Base-by-base conservation (phyloP, 2,888 invertebrate species). In the Pammene fasciana region DNA sequence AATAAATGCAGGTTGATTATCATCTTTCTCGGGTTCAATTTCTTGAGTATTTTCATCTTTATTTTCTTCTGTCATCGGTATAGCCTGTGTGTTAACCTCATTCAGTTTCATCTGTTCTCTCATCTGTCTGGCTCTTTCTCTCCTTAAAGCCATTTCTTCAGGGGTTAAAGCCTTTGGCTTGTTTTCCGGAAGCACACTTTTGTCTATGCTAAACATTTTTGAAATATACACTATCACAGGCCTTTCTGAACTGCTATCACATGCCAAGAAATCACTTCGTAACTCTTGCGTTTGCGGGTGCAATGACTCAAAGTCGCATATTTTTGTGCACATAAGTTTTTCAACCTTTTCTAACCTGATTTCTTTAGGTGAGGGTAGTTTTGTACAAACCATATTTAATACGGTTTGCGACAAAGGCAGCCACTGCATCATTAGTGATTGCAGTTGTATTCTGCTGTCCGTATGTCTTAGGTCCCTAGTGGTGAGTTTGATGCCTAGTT, bases 161-260 rank as follows among this genome's bases (percentile, higher is more conserved):
- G 93, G 92, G 0, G 96, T 97, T 72, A 97, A 88, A n/a, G 94
- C 94, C 82, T 96, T 96, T 9, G 95, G 94, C 82, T 95, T 96
- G 83, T 97, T 96, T 83, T 97, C 95, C 0, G 98, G 97, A 73
- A 99, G 84, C 71, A 93, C 89, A 75, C 94, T 94, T 72, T 94
- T 94, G 80, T 97, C 96, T 36, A 96, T 94, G 65, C 97, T 95
- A 88, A 97, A 96, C 98, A 99, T 98, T 94, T 99, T 98, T 0
- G 98, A 98, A 77, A 97, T 94, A 93, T 94, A 97, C 73, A 95
- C 95, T 86, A 96, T 95, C 64, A 95, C 89, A 46, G 97, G 96
- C 74, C 93, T 94, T 74, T 94, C 89, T 1, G 93, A 87, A 72
- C 93, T 90, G 71, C 94, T 93, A 86, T 94, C 94, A 90, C 96